phyloP scores from a whole-genome alignment of 1,140 invertebrate species.

The Cotesia chilonis region DNA sequence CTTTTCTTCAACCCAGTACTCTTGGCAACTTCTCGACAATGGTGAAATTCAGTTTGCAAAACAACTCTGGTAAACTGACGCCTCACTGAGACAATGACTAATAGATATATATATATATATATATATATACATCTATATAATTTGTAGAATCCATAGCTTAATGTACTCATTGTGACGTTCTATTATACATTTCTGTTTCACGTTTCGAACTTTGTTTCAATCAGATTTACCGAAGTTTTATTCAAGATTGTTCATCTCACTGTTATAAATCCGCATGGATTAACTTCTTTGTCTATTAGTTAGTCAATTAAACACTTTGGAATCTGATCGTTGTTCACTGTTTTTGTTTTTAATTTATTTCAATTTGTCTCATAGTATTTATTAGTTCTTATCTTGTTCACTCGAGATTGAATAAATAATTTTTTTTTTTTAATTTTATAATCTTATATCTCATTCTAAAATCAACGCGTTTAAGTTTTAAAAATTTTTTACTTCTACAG shows the following conservation, averaged over 20 bases:
- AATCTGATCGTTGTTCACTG: background rate
- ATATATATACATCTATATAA: too few species aligned
- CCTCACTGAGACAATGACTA: conserved; percentile 48
- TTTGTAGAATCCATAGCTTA: too few species aligned
- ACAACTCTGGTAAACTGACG: conserved; percentile 47
- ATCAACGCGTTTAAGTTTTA: too few species aligned
- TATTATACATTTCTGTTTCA: background rate
- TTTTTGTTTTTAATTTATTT: too few species aligned
- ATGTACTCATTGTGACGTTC: background rate
- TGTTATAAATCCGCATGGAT: background rate
- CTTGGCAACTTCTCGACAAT: conserved; percentile 44
- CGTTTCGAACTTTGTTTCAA: conserved; percentile 3
- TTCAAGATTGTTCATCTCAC: background rate
- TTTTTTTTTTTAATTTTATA: too few species aligned
- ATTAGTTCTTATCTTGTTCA: too few species aligned
- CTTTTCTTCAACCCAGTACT: conserved; percentile 28
- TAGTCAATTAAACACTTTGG: background rate
- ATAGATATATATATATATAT: conserved; percentile 33
- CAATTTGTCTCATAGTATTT: too few species aligned
- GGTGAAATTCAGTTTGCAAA: conserved; percentile 52
- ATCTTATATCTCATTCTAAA: too few species aligned
- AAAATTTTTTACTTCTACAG: too few species aligned
- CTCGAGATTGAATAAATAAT: too few species aligned
- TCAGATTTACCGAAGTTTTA: background rate
- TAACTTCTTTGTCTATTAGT: background rate